A percentile compares a stretch with the other conserved stretches of the same genome.
Evolutionary conservation across 2,113 vertebrate species (phyloP).

Genomic region (Neoarius graeffei): DNA sequence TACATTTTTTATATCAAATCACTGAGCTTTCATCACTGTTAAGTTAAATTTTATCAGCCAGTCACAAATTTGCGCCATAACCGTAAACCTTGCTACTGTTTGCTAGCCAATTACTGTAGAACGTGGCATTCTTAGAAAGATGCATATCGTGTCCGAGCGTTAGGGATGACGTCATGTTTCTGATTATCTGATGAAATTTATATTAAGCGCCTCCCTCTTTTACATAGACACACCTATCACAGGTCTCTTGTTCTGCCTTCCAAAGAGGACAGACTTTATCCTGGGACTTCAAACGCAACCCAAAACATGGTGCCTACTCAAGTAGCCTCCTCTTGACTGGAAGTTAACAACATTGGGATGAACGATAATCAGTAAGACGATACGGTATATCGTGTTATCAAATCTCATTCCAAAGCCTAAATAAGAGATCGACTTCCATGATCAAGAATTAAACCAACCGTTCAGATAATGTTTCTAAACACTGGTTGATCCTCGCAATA

Average conservation of each 20-base stretch:
- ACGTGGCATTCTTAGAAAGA: neutral
- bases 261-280: neutral
- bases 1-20: neutral
- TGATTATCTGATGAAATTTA: neutral
- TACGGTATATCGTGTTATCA: neutral
- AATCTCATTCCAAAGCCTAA: neutral
- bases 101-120: neutral
- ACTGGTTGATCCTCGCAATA: neutral
- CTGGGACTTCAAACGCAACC: neutral
- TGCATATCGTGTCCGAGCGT: neutral
- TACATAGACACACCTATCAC: neutral
- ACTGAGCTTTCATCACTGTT: neutral
- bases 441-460: too few relatives aligned
- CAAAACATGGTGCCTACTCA: neutral
- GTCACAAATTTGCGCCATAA: neutral
- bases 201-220: neutral
- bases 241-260: neutral
- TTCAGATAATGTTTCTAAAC: neutral
- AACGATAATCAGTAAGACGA: neutral
- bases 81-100: neutral
- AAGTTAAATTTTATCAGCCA: neutral
- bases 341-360: neutral
- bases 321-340: neutral
- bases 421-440: neutral
- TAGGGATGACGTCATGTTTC: neutral